Evolutionary conservation across 2,113 vertebrate species (phyloP).

Genomic region (Murina feae): DNA sequence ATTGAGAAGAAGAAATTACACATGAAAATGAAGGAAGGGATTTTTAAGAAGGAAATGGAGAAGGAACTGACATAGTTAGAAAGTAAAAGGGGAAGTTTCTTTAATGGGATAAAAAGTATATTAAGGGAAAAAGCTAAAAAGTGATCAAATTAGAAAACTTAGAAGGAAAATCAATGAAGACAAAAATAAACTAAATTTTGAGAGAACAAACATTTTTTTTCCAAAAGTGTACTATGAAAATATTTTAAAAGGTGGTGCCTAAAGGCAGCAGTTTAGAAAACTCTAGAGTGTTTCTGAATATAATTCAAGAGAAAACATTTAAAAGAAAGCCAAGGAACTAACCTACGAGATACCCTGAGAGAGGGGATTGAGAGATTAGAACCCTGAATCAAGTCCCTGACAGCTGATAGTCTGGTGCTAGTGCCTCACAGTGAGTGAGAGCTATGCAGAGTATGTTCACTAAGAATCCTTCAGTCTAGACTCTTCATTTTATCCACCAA

Average conservation of each 20-base stretch:
- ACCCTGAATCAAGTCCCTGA: neutral
- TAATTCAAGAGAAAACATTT: constrained; percentile 22
- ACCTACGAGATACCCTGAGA: neutral
- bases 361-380: neutral
- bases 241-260: neutral
- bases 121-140: neutral
- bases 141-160: neutral
- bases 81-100: neutral
- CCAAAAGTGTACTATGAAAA: neutral
- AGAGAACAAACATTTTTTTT: neutral
- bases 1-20: neutral
- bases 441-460: neutral
- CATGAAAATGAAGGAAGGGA: neutral
- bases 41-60: neutral
- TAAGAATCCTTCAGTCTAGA: neutral
- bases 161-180: neutral
- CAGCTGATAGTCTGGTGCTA: neutral
- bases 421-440: neutral
- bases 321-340: neutral
- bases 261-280: neutral
- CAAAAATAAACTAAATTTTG: constrained; percentile 7
- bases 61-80: neutral
- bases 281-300: neutral
- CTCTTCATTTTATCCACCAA: neutral
- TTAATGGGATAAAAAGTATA: neutral